Evolutionary conservation across 2,113 vertebrate species (phyloP), one percentile per base, ranked within the genome.

Genomic region (Tupaia tana): DNA sequence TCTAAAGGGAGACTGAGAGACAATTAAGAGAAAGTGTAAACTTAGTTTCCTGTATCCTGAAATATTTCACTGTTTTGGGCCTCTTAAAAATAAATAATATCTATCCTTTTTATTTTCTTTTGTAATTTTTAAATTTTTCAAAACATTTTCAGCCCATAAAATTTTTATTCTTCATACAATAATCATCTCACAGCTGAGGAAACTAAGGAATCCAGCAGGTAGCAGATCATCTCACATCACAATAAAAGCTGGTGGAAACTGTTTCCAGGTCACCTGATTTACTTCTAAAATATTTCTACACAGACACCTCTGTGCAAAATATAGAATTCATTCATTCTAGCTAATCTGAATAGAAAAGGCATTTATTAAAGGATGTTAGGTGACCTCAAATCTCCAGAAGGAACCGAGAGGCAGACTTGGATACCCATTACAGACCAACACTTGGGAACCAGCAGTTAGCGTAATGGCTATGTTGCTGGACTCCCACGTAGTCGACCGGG

Each of bases 111-210:
- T 73, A 56, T 69, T 70, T 66, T 27, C 18, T 63, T 70, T 73
- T 81, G 15, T 13, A 64, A n/a, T 63, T 81, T 67, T 85, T 92
- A 54, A 86, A 85, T 10, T 77, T 89, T 89, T 85, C 52, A 20
- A 93, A 92, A 56, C 9, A 95, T 22, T 64, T 80, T 34, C n/a
- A 56, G 29, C 5, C 34, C 43, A 78, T 20, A 9, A 9, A 82
- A 63, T 86, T 88, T n/a, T 56, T 78, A 84, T 87, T 92, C 90
- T 64, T 79, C 14, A 88, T 18, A 80, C 22, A 89, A 69, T 54
- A 70, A 25, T 58, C 80, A 86, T n/a, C 59, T n/a, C 43, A 78
- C 18, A 95, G 25, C 8, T 70, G 20, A 94, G 16, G 27, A 74
- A 82, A 82, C 6, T 5, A 31, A 82, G 61, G 54, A 78, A 83